Base-by-base conservation (phyloP, 2,888 invertebrate species). In the Ormyrus pomaceus region DNA sequence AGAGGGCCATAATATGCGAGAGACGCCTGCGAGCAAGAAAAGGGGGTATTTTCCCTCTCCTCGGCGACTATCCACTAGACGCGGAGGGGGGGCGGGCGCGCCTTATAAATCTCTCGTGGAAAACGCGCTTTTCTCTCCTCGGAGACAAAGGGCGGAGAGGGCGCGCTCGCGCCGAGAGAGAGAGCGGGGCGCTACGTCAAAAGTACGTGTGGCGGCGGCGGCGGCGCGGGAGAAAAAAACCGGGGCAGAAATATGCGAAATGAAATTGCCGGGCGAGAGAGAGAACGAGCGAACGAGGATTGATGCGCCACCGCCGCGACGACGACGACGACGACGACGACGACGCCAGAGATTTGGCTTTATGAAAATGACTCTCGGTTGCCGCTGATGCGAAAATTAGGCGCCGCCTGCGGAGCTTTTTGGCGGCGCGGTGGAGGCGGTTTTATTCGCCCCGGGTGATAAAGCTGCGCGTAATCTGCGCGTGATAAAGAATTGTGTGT, bases 31-130 rank as follows among this genome's bases (percentile, higher is more conserved):
- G 53, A n/a, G 56, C 50, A 45, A 56, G 50, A 70, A 13, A 13
- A 59, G 46, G 61, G 46, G 61, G 71, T 51, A 6, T 55, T 53
- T 46, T 8, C 19, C 46, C 58, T 68, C 34, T 11, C 68, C 64
- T 6, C 62, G 11, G 0, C 62, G 9, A 59, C 59, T 59, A 34
- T 34, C 56, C 65, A 56, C 19, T 50, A 51, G 61, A 45, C 61
- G 62, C 13, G 51, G 13, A 10, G 70, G 45, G 51, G 13, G 13
- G 70, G 45, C 53, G 72, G 34, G 51, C 45, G 53, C 51, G 75
- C 75, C 48, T 79, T 77, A 80, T 80, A 81, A 81, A 81, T 81
- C 81, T 81, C 81, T 77, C 45, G 13, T 51, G 77, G 65, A 71
- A 74, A 74, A 58, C 66, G 72, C 65, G 66, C 61, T 50, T 55